phyloP scores from a whole-genome alignment of 2,797 vertebrate species.

The Trachops cirrhosus region DNA sequence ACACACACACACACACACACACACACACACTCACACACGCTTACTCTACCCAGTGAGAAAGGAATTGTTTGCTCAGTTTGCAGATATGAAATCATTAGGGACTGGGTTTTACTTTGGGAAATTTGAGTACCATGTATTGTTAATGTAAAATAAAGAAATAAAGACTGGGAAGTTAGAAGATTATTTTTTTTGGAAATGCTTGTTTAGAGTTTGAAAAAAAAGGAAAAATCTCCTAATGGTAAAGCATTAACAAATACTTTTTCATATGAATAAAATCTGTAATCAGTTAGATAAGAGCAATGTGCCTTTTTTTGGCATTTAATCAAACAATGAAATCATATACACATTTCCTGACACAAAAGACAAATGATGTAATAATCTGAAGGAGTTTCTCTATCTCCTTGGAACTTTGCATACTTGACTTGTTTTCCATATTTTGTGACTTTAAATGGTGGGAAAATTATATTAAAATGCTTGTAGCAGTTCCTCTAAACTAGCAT shows the following conservation, averaged over 20 bases:
- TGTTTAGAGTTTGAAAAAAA: slow-evolving; percentile 80
- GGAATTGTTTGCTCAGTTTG: slow-evolving; percentile 81
- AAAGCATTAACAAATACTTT: slow-evolving; percentile 85
- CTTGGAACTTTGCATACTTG: slow-evolving; percentile 91
- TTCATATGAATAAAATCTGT: slow-evolving; percentile 89
- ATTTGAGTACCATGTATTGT: slow-evolving; percentile 79
- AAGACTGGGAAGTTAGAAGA: slow-evolving; percentile 78
- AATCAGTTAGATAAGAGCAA: slow-evolving; percentile 94
- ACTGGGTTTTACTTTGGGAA: slow-evolving; percentile 80
- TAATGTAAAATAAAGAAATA: slow-evolving; percentile 82
- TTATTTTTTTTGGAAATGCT: slow-evolving; percentile 75
- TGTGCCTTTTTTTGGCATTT: slow-evolving; percentile 91
- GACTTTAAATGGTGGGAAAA: slow-evolving; percentile 90
- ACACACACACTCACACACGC: slow-evolving; percentile 69
- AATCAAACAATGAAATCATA: slow-evolving; percentile 95
- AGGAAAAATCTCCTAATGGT: slow-evolving; percentile 74
- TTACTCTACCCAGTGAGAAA: slow-evolving; percentile 78
- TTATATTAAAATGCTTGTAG: slow-evolving; percentile 95
- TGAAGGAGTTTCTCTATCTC: slow-evolving; percentile 91
- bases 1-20: slow-evolving; percentile 69
- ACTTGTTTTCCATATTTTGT: slow-evolving; percentile 91
- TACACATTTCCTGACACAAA: slow-evolving; percentile 89
- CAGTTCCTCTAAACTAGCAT: slow-evolving; percentile 92
- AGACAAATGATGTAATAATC: slow-evolving; percentile 94
- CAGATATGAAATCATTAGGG: slow-evolving; percentile 81